phyloP scores from a whole-genome alignment of 2,113 vertebrate genomes.

The Chloebia gouldiae region DNA sequence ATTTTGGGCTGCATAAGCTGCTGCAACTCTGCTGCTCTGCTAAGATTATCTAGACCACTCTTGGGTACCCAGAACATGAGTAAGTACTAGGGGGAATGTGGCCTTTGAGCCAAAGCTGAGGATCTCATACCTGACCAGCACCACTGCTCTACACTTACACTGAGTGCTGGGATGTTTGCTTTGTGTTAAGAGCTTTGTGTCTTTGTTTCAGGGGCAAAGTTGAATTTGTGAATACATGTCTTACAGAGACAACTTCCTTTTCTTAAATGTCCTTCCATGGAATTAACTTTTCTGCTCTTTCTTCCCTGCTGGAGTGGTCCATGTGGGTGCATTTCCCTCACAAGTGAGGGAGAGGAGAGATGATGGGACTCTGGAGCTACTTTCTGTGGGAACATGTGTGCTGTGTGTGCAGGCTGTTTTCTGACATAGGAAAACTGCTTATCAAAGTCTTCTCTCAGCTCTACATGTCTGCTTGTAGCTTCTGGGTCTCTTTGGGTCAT shows the following conservation, averaged over 20 bases:
- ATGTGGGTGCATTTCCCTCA: background rate
- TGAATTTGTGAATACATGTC: background rate
- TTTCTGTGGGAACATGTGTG: background rate
- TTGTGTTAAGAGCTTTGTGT: background rate
- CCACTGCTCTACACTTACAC: background rate
- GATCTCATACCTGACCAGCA: background rate
- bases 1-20: background rate
- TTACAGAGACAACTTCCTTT: background rate
- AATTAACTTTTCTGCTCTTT: background rate
- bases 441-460: background rate
- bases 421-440: background rate
- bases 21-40: background rate
- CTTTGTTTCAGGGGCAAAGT: background rate
- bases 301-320: background rate
- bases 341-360: background rate
- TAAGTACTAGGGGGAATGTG: accelerated
- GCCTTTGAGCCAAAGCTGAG: background rate
- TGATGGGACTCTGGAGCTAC: background rate
- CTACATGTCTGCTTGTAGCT: background rate
- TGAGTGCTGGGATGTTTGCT: background rate
- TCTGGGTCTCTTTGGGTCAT: background rate
- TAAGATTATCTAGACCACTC: background rate
- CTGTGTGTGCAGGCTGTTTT: background rate
- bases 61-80: background rate
- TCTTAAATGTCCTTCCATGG: background rate